phyloP scores from a whole-genome alignment of 1,140 invertebrate species.

The Xylocopa sonorina region DNA sequence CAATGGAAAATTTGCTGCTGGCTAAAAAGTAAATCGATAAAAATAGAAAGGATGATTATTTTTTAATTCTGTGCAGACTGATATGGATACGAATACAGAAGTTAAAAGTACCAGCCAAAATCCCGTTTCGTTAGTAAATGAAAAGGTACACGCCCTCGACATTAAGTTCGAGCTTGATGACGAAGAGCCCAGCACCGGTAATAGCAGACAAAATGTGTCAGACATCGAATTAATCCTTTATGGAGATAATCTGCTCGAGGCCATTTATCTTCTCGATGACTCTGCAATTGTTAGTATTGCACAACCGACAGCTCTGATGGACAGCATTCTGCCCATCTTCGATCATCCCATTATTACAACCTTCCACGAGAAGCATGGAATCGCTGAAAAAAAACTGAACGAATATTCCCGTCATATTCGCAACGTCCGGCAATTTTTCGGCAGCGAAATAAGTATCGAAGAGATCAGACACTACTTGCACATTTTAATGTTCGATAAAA shows the following conservation, averaged over 20 bases:
- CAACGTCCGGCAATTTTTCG: conserved; percentile 31
- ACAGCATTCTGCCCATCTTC: conserved; percentile 31
- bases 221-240: conserved; percentile 59
- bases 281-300: not conserved
- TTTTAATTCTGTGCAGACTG: not conserved
- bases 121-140: not conserved
- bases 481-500: conserved; percentile 60
- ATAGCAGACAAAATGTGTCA: not conserved
- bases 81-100: not conserved
- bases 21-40: no score
- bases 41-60: not conserved
- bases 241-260: conserved; percentile 52
- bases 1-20: no score
- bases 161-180: conserved; percentile 48
- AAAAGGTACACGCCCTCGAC: conserved; percentile 50
- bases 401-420: conserved; percentile 46
- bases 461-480: conserved; percentile 54
- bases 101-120: not conserved
- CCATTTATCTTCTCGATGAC: conserved; percentile 38
- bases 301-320: conserved; percentile 15
- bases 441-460: conserved; percentile 25
- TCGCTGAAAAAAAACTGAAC: not conserved
- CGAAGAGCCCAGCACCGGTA: conserved; percentile 55
- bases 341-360: conserved; percentile 31
- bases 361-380: not conserved